phyloP scores from a whole-genome alignment of 2,888 invertebrate genomes.

The Chaetoderma sp. region DNA sequence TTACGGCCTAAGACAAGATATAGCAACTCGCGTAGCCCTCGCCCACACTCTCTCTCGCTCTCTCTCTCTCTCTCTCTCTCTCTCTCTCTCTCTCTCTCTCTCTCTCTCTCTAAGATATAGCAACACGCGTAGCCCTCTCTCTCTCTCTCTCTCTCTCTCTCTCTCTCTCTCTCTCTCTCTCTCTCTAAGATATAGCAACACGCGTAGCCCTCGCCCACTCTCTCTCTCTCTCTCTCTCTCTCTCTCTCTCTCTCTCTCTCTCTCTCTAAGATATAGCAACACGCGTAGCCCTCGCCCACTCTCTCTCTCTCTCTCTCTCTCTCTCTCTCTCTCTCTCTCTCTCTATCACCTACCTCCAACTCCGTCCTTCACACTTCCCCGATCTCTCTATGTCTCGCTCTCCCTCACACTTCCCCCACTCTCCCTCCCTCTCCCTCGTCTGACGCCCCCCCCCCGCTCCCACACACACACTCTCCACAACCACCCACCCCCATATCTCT shows the following conservation, averaged over 20 bases:
- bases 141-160: slow-evolving; percentile 9
- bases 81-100: slow-evolving; percentile 25
- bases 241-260: slow-evolving; percentile 15
- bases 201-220: slow-evolving; percentile 7
- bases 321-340: too few species aligned
- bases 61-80: too few species aligned
- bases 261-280: too few species aligned
- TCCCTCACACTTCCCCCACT: too few species aligned
- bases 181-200: background rate
- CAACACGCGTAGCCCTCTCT: too few species aligned
- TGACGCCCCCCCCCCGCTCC: too few species aligned
- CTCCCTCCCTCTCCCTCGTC: background rate
- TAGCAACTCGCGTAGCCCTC: slow-evolving; percentile 44
- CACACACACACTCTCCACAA: background rate
- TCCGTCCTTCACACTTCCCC: too few species aligned
- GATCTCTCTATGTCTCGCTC: too few species aligned
- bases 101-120: too few species aligned
- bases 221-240: slow-evolving; percentile 2
- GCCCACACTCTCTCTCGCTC: too few species aligned
- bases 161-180: background rate
- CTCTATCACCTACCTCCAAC: too few species aligned
- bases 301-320: background rate
- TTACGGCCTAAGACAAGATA: too few species aligned
- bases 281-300: background rate
- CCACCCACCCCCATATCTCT: background rate